These are phyloP conservation scores for Malacoraja senta DNA, from an alignment of 2,797 vertebrate genomes.

Conservation along the genomic window DNA sequence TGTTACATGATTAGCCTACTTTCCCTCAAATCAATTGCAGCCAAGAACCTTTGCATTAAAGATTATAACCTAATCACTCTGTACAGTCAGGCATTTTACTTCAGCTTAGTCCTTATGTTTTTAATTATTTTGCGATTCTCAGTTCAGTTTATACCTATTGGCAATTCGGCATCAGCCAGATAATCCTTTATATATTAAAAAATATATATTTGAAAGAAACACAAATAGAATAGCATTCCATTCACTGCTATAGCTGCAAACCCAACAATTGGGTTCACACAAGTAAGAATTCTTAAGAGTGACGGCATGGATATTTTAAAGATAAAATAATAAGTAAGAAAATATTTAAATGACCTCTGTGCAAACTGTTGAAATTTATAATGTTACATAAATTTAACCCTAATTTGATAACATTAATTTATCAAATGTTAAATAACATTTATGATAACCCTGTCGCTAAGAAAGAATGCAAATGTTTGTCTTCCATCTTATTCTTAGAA, in stretches of 20 bases:
- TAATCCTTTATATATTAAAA: conserved; percentile 15
- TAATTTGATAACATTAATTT: background rate
- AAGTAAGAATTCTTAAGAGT: background rate
- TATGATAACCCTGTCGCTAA: background rate
- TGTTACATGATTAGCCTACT: conserved; percentile 4
- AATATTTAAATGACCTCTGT: background rate
- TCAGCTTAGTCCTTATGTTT: background rate
- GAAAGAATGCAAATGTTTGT: background rate
- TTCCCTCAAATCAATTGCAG: background rate
- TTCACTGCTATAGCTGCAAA: background rate
- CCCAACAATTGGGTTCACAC: background rate
- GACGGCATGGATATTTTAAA: background rate
- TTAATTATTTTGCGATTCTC: conserved; percentile 27
- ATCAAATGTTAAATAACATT: too few species aligned
- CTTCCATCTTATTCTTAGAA: conserved; percentile 49
- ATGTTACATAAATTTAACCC: too few species aligned
- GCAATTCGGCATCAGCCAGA: background rate
- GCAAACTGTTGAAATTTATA: background rate
- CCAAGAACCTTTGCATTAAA: background rate
- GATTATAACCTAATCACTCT: conserved; percentile 9
- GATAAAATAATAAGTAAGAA: background rate
- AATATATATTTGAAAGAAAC: conserved; percentile 9
- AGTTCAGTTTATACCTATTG: background rate
- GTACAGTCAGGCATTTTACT: background rate
- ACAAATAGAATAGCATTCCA: background rate